These are phyloP conservation scores for Epizoanthus illoricatus DNA, from an alignment of 92 coral and sea anemone species.

Conservation along the genomic window DNA sequence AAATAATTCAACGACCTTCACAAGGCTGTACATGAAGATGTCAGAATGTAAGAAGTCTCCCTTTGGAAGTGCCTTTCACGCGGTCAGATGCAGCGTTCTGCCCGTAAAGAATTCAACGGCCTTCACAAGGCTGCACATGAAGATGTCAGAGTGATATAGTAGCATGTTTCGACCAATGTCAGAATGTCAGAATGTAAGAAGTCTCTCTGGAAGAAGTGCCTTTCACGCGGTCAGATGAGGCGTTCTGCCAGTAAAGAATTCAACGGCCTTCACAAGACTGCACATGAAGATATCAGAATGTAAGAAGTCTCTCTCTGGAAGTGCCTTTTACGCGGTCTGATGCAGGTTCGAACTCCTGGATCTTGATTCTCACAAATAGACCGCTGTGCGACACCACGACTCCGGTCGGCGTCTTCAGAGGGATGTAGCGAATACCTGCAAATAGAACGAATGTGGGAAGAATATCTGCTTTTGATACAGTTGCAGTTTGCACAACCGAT, in stretches of 20 bases:
- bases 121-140: too few species aligned
- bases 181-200: too few species aligned
- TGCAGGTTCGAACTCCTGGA: conserved; percentile 77
- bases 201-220: too few species aligned
- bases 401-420: conserved; percentile 78
- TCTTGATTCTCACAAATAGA: conserved; percentile 74
- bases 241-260: too few species aligned
- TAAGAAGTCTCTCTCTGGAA: conserved; percentile 80
- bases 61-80: conserved; percentile 65
- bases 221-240: too few species aligned
- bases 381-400: conserved; percentile 79
- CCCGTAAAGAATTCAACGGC: too few species aligned
- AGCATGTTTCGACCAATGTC: too few species aligned
- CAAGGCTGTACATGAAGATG: not conserved
- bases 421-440: conserved; percentile 77
- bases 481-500: too few species aligned
- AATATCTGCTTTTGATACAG: too few species aligned
- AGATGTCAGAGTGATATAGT: too few species aligned
- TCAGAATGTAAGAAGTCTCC: conserved; percentile 73
- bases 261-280: too few species aligned
- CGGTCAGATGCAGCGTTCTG: conserved; percentile 47
- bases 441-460: not conserved
- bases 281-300: conserved; percentile 39
- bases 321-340: conserved; percentile 71
- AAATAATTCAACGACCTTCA: too few species aligned